Evolutionary conservation across 2,113 vertebrate species (phyloP).

Genomic region (Gallinago undulata): DNA sequence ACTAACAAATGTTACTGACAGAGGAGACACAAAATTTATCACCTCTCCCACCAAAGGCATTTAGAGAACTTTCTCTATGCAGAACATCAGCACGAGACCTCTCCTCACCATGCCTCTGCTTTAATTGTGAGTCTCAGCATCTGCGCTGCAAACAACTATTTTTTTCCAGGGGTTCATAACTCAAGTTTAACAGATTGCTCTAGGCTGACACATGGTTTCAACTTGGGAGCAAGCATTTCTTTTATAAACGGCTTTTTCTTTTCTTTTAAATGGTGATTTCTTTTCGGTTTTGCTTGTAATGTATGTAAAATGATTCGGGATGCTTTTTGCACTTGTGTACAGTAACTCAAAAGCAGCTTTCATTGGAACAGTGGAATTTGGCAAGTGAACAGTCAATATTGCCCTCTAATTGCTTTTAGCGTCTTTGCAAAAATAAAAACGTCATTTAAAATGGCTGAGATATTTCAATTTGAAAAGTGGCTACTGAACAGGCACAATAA

Average conservation of each 20-base stretch:
- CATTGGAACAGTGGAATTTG: constrained; percentile 66
- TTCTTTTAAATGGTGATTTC: constrained; percentile 44
- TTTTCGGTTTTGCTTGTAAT: constrained; percentile 49
- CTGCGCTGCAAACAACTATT: constrained; percentile 19
- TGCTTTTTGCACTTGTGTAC: constrained; percentile 49
- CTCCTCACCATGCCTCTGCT: background rate
- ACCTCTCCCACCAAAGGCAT: background rate
- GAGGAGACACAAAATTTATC: background rate
- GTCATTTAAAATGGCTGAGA: constrained; percentile 66
- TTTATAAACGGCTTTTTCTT: constrained; percentile 35
- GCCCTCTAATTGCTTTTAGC: constrained; percentile 70
- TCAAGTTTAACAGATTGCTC: constrained; percentile 48
- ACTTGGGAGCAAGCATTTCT: constrained; percentile 48
- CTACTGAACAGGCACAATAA: constrained; percentile 25
- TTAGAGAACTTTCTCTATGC: background rate
- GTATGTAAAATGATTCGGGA: constrained; percentile 49
- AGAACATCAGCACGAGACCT: background rate
- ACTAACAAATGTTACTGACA: background rate
- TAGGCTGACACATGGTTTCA: constrained; percentile 56
- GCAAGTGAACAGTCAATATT: constrained; percentile 61
- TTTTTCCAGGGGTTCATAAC: constrained; percentile 18
- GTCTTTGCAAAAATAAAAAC: constrained; percentile 70
- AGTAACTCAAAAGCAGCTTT: constrained; percentile 63
- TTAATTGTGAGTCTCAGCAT: constrained; percentile 10
- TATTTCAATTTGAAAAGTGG: constrained; percentile 64